A percentile compares a stretch with the other conserved stretches of the same genome.
These are phyloP conservation scores for Agapornis roseicollis DNA, from an alignment of 2,113 vertebrate species.

Conservation along the genomic window DNA sequence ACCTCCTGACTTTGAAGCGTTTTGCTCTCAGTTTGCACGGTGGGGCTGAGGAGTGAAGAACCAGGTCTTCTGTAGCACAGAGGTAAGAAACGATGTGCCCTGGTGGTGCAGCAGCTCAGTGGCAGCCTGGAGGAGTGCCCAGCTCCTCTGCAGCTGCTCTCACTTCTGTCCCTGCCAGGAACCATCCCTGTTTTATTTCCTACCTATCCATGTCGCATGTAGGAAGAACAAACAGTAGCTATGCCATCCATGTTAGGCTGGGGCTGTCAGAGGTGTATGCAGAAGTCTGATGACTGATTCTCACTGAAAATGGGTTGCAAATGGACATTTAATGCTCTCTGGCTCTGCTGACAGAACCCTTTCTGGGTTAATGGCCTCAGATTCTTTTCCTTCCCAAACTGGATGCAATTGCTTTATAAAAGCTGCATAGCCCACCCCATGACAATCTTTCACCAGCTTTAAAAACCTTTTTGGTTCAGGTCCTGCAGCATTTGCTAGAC, in stretches of 20 bases:
- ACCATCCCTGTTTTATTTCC: not conserved
- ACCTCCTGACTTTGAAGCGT: not conserved
- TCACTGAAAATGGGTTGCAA: not conserved
- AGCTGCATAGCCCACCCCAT: not conserved
- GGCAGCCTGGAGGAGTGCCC: not conserved
- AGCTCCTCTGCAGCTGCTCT: not conserved
- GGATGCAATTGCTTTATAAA: conserved; percentile 5
- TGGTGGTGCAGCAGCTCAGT: not conserved
- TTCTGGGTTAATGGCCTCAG: not conserved
- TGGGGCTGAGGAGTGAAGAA: not conserved
- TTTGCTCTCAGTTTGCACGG: not conserved
- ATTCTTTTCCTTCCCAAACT: not conserved
- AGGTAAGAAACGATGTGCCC: not conserved
- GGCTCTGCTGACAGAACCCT: not conserved
- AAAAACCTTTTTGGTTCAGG: conserved; percentile 26
- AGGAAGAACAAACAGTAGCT: not conserved
- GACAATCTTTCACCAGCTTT: conserved; percentile 33
- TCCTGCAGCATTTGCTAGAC: conserved; percentile 6
- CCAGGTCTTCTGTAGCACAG: not conserved
- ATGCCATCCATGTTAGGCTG: accelerated
- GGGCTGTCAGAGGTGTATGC: not conserved
- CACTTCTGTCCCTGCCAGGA: not conserved
- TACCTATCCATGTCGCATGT: accelerated
- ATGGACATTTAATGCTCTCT: not conserved
- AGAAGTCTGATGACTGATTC: not conserved